Percentiles rank a stretch among this genome's conserved stretches.
Evolutionary conservation across 2,888 invertebrate genomes (phyloP).

Genomic region (Helleia helle): DNA sequence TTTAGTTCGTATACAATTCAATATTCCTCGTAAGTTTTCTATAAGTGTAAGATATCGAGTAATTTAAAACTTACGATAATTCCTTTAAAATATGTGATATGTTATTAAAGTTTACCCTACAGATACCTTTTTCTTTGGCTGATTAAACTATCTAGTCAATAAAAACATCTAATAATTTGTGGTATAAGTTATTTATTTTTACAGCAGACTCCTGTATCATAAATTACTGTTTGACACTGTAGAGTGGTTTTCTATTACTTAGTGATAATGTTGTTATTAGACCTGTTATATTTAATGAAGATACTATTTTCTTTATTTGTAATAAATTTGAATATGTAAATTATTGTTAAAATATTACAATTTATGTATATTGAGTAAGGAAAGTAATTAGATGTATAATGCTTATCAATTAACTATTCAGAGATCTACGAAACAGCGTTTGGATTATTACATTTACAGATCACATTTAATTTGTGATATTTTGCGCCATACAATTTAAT

Average conservation of each 20-base stretch:
- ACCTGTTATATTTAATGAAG: neutral
- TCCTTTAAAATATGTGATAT: conserved; percentile 8
- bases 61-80: conserved; percentile 8
- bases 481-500: too few relatives aligned
- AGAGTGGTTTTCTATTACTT: too few relatives aligned
- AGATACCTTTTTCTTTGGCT: too few relatives aligned
- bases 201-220: too few relatives aligned
- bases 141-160: too few relatives aligned
- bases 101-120: too few relatives aligned
- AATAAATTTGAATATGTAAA: conserved; percentile 32
- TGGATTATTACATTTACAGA: conserved; percentile 4
- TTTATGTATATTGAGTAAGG: conserved; percentile 33
- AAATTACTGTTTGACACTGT: too few relatives aligned
- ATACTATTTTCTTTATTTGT: conserved; percentile 6
- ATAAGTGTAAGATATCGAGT: conserved; percentile 8
- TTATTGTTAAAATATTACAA: conserved; percentile 41
- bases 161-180: too few relatives aligned
- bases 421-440: conserved; percentile 27
- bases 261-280: too few relatives aligned
- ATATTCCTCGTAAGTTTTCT: conserved; percentile 21
- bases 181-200: too few relatives aligned
- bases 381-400: conserved; percentile 28
- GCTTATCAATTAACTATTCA: conserved; percentile 20
- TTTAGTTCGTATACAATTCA: neutral
- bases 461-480: too few relatives aligned